phyloP scores from a whole-genome alignment of 2,113 vertebrate species.

The Heteronetta atricapilla region DNA sequence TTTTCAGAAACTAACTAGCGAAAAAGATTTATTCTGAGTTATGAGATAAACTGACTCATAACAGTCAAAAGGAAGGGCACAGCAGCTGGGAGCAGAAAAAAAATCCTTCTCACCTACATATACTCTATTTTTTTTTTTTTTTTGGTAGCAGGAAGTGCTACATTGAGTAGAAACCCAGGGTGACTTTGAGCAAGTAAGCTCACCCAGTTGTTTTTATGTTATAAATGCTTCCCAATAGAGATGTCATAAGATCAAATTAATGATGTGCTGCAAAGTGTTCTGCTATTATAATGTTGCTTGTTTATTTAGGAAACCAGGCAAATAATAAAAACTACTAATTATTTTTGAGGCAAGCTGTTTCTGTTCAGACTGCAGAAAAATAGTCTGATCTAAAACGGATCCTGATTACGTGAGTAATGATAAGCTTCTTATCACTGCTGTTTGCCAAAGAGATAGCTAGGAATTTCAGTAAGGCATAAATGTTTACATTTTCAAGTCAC shows the following conservation, averaged over 20 bases:
- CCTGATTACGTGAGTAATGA: not conserved
- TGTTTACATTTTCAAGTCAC: not conserved
- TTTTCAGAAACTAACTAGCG: not conserved
- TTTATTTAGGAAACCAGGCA: not conserved
- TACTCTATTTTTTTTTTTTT: not conserved
- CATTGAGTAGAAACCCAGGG: not conserved
- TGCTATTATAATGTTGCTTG: not conserved
- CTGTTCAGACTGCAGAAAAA: not conserved
- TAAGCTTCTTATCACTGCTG: not conserved
- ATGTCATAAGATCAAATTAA: not conserved
- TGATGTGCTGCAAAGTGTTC: not conserved
- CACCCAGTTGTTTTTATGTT: not conserved
- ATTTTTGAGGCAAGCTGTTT: not conserved
- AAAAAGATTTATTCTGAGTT: not conserved
- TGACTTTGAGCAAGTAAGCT: not conserved
- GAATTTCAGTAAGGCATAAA: not conserved
- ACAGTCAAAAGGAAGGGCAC: not conserved
- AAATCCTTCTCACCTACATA: not conserved
- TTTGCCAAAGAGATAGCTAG: not conserved
- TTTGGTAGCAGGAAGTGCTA: not conserved
- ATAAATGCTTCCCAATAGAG: not conserved
- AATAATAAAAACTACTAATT: not conserved
- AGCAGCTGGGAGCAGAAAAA: not conserved
- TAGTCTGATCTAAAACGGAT: not conserved
- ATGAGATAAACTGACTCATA: accelerated